These are phyloP conservation scores for Vimba vimba DNA, from an alignment of 2,113 vertebrate genomes.

Conservation along the genomic window DNA sequence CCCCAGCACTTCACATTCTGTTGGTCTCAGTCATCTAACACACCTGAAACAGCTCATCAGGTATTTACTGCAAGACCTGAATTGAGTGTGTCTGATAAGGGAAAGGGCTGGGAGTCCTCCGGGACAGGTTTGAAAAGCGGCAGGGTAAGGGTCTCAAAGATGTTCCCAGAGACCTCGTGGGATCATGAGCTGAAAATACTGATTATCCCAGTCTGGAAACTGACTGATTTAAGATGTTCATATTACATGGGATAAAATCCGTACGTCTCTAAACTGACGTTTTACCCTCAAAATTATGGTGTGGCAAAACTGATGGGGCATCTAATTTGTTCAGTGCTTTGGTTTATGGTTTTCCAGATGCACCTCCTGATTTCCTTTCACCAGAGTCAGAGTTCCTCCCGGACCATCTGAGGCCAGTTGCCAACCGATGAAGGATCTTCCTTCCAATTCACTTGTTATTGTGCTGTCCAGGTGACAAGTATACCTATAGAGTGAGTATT, in stretches of 20 bases:
- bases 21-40: not conserved
- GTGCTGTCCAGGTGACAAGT: conserved; percentile 85
- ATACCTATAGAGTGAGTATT: conserved; percentile 87
- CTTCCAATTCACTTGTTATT: conserved; percentile 83
- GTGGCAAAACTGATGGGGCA: conserved; percentile 13
- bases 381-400: not conserved
- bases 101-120: not conserved
- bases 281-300: conserved; percentile 13
- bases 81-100: no score
- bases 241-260: not conserved
- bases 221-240: not conserved
- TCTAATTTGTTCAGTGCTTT: conserved; percentile 45
- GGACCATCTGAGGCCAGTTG: conserved; percentile 66
- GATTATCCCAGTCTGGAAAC: not conserved
- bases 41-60: not conserved
- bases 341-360: conserved; percentile 53
- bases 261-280: not conserved
- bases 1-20: not conserved
- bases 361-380: not conserved
- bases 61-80: no score
- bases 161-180: not conserved
- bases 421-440: conserved; percentile 79
- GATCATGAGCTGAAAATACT: not conserved
- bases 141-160: not conserved
- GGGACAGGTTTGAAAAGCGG: not conserved